These are phyloP conservation scores for Hanleya hanleyi DNA, from an alignment of 2,888 invertebrate genomes.

Conservation along the genomic window DNA sequence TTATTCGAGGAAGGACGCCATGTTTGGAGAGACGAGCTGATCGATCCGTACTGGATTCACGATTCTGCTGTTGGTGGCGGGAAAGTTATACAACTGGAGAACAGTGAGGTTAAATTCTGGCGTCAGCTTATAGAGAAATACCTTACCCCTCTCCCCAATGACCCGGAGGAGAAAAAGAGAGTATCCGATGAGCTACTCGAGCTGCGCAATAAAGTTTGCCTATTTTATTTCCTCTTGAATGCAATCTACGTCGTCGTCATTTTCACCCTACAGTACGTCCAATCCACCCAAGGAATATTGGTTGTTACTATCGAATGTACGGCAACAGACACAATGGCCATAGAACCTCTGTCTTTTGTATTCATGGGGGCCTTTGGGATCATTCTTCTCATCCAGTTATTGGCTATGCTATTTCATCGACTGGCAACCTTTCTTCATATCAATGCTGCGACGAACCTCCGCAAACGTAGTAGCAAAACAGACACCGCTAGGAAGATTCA, in stretches of 20 bases:
- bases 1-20: background rate
- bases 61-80: slow-evolving; percentile 92
- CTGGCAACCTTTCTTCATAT: slow-evolving; percentile 98
- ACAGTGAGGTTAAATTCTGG: slow-evolving; percentile 90
- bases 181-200: slow-evolving; percentile 81
- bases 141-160: slow-evolving; percentile 92
- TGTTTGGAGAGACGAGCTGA: slow-evolving; percentile 84
- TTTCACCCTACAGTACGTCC: slow-evolving; percentile 96
- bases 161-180: slow-evolving; percentile 83
- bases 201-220: slow-evolving; percentile 86
- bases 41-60: slow-evolving; percentile 94
- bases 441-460: slow-evolving; percentile 85
- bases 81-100: slow-evolving; percentile 88
- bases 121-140: slow-evolving; percentile 95
- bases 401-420: slow-evolving; percentile 98
- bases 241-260: slow-evolving; percentile 98
- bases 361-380: slow-evolving; percentile 98
- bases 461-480: slow-evolving; percentile 12
- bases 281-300: slow-evolving; percentile 28
- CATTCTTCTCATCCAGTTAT: slow-evolving; percentile 95
- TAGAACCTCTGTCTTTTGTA: slow-evolving; percentile 79
- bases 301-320: slow-evolving; percentile 29
- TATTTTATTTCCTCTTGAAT: slow-evolving; percentile 94
- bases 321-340: background rate
- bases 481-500: background rate